Base-by-base conservation (phyloP, 2,113 vertebrate genomes). In the Amblyopsis rosae region DNA sequence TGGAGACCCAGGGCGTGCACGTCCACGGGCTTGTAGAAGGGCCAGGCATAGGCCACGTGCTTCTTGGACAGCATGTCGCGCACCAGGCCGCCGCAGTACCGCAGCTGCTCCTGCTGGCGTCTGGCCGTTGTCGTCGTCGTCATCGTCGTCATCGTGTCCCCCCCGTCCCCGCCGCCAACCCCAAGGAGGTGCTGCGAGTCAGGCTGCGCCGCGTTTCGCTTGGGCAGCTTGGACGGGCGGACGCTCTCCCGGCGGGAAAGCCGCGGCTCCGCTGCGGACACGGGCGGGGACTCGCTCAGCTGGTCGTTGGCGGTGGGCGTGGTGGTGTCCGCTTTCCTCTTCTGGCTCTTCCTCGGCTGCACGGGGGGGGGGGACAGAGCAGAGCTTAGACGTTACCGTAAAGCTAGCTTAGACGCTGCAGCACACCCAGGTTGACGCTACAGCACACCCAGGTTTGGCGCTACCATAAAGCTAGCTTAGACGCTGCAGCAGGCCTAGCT, bases 261-360 rank as follows among this genome's bases (percentile, higher is more conserved):
- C 64, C 93, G 77, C 47, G 88, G 91, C 69, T 92, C 87, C 3
- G 90, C 75, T 17, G 95, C 94, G 67, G 92, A 84, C 15, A 96
- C 67, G 0, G 95, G 95, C 0, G 95, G 93, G 0, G 94, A 94
- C 70, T 96, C 96, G 0, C 96, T 95, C 65, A 96, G 93, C 15
- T 95, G 92, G 88, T 97, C 96, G 0, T 95, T 97, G 85, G 96
- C 92, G 0, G 95, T 96, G 0, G 96, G 96, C 0, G 96, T 96
- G 9, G 96, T 98, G 75, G 96, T 97, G 79, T 98, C 96, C 1
- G 96, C 96, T 94, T 97, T 98, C 93, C 96, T 95, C 88, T 98
- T 98, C 88, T 96, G 95, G 68, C 95, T 95, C 75, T 98, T 97
- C 82, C 93, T 94, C 86, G 93, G 95, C 95, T 97, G 71, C 2